Evolutionary conservation across 2,113 vertebrate genomes (phyloP), one percentile per base, ranked within the genome.

Genomic region (Laticauda colubrina): DNA sequence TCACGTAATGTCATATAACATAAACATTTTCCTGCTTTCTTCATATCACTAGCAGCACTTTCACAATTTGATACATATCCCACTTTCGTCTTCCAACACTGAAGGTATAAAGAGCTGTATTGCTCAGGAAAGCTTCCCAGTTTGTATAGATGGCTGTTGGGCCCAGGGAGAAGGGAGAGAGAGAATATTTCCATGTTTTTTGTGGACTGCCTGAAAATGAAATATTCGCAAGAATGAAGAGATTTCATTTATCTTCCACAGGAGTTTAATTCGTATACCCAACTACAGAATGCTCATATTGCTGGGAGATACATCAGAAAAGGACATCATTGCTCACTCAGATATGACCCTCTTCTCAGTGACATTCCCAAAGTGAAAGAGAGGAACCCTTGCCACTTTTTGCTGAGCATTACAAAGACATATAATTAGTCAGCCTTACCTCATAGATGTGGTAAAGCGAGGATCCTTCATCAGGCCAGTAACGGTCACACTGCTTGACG

Each of bases 381-480:
- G 18, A 23, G 21, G 45, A 69, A 88, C 34, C 15, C 10, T 87
- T 51, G 48, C 12, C 24, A 51, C 85, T 7, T 12, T 26, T 24
- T 87, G 45, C 43, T 15, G 4, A 93, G 88, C 0, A 51, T 75
- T 0, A 4, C 0, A 0, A 4, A 39, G 69, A 91, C 59, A 81
- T 2, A 4, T 2, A 4, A 85, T 91, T 23, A 55, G 69, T 21
- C 92, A 59, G 91, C 55, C 97, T 97, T 89, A 98, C 99, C 99
- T 99, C 99, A 1, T 99, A 99, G 94, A 99, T 98, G 89, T 99
- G 98, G 96, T 99, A 99, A 91, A 99, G 98, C 11, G 99, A 99
- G 4, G 99, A 99, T 55, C 99, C 99, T 93, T 99, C 99, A 0
- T 99, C 99, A 0, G 99, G 99, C 99, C 99, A 99, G 97, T 99